Base-by-base conservation (phyloP, 2,113 vertebrate genomes). In the Plectropomus leopardus region DNA sequence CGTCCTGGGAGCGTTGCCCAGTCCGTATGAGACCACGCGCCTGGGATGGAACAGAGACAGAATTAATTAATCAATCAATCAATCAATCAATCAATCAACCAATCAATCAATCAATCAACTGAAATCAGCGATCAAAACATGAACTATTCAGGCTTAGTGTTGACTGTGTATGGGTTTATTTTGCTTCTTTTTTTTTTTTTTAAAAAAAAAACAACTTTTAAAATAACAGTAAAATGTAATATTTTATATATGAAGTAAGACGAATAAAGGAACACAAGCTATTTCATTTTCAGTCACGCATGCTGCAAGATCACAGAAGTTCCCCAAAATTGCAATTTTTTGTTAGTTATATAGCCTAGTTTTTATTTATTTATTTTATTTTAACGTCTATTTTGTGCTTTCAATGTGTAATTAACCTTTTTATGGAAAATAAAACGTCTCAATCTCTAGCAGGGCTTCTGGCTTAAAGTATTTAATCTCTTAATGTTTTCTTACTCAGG, bases 11-110 rank as follows among this genome's bases (percentile, higher is more conserved):
- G 95, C 96, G 66, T 95, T 95, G 47, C 98, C 98, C 0, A 99
- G 95, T 60, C 98, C 98, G 69, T 99, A 99, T 0, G 98, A 97
- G 61, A 98, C 98, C 55, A 96, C 94, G 74, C 96, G 96, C 87
- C 98, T 99, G 53, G 26, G 81, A 34, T n/a, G 4, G 17, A 32
- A 65, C 23, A 47, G 1, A 0, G 24, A 57, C 48, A 34, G 0
- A 3, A 1, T 36, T 47, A 7, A 40, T 11, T 40, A 40, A n/a
- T n/a, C n/a, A 11, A 47, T 24, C 11, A 57, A 21, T 15, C 13
- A n/a, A n/a, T n/a, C 7, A 40, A 11, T 36, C 7, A 9, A 36
- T 10, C 36, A 40, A 10, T n/a, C 7, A 40, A 11, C 11, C 7
- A 9, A 36, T 10, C 36, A 40, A 10, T n/a, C 7, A 40, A 11